Evolutionary conservation across 2,113 vertebrate species (phyloP), one percentile per base, ranked within the genome.

Genomic region (Oncorhynchus clarkii): DNA sequence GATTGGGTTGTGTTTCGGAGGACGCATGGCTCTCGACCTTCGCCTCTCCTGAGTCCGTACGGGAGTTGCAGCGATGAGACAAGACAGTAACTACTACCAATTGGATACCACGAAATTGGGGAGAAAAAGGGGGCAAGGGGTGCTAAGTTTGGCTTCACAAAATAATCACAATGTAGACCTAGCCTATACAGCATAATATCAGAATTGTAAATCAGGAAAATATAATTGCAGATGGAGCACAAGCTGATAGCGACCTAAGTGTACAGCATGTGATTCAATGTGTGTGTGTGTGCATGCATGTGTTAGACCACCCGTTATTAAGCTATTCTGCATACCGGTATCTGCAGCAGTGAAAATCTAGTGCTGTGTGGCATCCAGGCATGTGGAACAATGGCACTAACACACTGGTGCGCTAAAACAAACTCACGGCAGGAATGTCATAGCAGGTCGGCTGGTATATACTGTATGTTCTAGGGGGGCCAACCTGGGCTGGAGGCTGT

Each of bases 361-460:
- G 16, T 57, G 54, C 39, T 9, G 39, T 45, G 39, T 45, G 39
- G 5, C 16, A 57, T 57, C 16, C 0, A 57, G 54, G 27, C 18
- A 57, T 29, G 72, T 71, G 69, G 75, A 85, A 80, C 85, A 87
- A 81, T 82, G 14, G 78, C 1, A 74, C 83, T 87, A 78, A 85
- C 80, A 65, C 77, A 77, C 80, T 27, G 72, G 70, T 71, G 57
- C 34, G 80, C 85, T 68, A 75, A 88, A 73, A 84, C 80, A 8
- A 39, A 64, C 77, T 79, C 76, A 86, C 78, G 83, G 82, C 86
- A 87, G 84, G 85, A 90, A 87, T 90, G 84, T 78, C 79, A 64
- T n/a, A n/a, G 73, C 75, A 84, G 82, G 74, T 74, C 34, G 69
- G 65, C 31, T 27, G 81, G 72, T 68, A 72, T 34, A 26, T 2